Base-by-base conservation (phyloP, 2,888 invertebrate genomes). In the Griposia aprilina region DNA sequence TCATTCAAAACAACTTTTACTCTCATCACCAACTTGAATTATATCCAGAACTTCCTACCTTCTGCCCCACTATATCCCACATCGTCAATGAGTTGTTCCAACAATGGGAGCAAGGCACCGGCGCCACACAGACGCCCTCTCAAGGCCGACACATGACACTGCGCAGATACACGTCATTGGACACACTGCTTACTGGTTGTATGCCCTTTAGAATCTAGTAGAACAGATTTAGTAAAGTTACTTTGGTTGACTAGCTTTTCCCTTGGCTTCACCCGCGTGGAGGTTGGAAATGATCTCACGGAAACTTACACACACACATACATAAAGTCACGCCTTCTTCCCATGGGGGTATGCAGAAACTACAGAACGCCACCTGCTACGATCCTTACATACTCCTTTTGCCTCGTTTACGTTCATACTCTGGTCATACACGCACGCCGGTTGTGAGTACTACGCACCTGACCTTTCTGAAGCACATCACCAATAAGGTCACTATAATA, bases 41-140 rank as follows among this genome's bases (percentile, higher is more conserved):
- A 26, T 23, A 26, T 4, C 15, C 10, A 15, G 20, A 20, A 48
- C 13, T n/a, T 30, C 1, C 1, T 20, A n/a, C 55, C 36, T 48
- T 26, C 79, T 2, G 23, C 52, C 15, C n/a, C 8, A 20, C 26
- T 15, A 15, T 70, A 45, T 13, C 45, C 57, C n/a, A 63, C 59
- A 68, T 76, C 65, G 36, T 52, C 48, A 66, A 11, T 59, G 30
- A 73, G 59, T 59, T 63, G 69, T 83, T 36, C 41, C 30, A 13
- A 45, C 63, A 71, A 63, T 59, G 71, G 50, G 57, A 30, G 26
- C 77, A 71, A 10, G 48, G 62, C 20, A 17, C 20, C 30, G 71
- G 92, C 91, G 93, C 91, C 92, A 66, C 36, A 45, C 48, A 50
- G 91, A 79, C 90, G 91, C 81, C 83, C 80, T 66, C 23, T 82